A percentile compares a stretch with the other conserved stretches of the same genome.
Evolutionary conservation across 2,888 invertebrate species (phyloP).

Genomic region (Eucera pruinosa): DNA sequence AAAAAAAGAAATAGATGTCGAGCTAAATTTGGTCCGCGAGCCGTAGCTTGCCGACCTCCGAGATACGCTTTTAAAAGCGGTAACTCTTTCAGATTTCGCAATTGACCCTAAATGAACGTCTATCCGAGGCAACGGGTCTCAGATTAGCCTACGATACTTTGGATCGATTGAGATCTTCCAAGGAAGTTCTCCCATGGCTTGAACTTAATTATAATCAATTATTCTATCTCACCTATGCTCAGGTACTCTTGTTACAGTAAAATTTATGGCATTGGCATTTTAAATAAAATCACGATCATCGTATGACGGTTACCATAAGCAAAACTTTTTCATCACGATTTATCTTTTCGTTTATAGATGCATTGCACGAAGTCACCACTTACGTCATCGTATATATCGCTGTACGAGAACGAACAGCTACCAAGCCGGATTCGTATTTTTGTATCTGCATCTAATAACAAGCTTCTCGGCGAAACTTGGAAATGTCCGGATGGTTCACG

Average conservation of each 20-base stretch:
- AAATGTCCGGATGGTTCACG: slow-evolving; percentile 68
- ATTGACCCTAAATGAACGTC: slow-evolving; percentile 73
- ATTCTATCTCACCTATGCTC: slow-evolving; percentile 77
- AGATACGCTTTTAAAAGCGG: slow-evolving; percentile 1
- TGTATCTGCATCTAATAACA: slow-evolving; percentile 64
- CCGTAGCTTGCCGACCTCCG: no score
- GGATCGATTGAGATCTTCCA: slow-evolving; percentile 59
- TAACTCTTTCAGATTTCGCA: slow-evolving; percentile 66
- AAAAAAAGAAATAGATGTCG: no score
- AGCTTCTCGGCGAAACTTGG: slow-evolving; percentile 68
- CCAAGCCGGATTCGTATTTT: slow-evolving; percentile 71
- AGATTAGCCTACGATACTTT: slow-evolving; percentile 77
- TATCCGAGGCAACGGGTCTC: slow-evolving; percentile 75
- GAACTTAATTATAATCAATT: slow-evolving; percentile 65
- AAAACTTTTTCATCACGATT: slow-evolving; percentile 12
- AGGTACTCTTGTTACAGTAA: slow-evolving; percentile 72
- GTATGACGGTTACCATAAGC: slow-evolving; percentile 17
- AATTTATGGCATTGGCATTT: slow-evolving; percentile 47
- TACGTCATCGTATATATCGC: slow-evolving; percentile 70
- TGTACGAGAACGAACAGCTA: slow-evolving; percentile 70
- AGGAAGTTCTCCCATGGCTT: slow-evolving; percentile 73
- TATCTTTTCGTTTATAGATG: slow-evolving; percentile 74
- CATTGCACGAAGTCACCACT: slow-evolving; percentile 76
- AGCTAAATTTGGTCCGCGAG: no score
- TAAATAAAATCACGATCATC: slow-evolving; percentile 37